Percentiles rank a stretch among this genome's conserved stretches.
Conservation (phyloP, 2,113 vertebrate species). For the Mionectes macconnelli region DNA sequence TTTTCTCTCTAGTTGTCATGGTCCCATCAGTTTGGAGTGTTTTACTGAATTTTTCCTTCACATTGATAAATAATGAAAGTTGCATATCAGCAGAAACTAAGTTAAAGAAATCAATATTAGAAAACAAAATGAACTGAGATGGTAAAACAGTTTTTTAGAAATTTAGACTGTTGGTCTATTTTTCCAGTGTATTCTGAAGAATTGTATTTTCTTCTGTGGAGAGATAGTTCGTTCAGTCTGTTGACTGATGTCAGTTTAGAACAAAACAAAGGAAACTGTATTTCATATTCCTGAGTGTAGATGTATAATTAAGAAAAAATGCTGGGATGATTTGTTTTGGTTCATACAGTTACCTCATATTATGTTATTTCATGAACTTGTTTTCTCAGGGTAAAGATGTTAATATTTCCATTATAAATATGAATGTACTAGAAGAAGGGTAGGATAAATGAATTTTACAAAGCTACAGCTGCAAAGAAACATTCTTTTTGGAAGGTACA, state of each 20-base stretch:
- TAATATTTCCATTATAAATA: background rate
- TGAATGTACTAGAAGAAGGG: background rate
- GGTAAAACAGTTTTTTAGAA: background rate
- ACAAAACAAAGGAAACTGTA: background rate
- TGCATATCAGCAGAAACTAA: background rate
- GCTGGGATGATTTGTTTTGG: background rate
- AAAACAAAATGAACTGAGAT: background rate
- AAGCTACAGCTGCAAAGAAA: background rate
- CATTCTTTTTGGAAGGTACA: background rate
- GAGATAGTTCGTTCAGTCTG: background rate
- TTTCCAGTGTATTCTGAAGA: background rate
- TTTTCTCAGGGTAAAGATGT: background rate
- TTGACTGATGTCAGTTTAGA: background rate
- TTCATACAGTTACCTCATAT: background rate
- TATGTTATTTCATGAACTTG: background rate
- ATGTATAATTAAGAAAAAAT: background rate
- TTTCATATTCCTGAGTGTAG: background rate
- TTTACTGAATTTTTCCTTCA: background rate
- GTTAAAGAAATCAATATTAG: background rate
- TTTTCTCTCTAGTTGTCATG: background rate
- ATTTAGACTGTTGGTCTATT: background rate
- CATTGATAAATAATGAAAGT: background rate
- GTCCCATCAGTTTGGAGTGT: background rate
- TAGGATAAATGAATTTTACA: background rate
- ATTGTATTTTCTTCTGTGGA: background rate